Evolutionary conservation across 2,888 invertebrate species (phyloP).

Genomic region (Thymelicus lineola): DNA sequence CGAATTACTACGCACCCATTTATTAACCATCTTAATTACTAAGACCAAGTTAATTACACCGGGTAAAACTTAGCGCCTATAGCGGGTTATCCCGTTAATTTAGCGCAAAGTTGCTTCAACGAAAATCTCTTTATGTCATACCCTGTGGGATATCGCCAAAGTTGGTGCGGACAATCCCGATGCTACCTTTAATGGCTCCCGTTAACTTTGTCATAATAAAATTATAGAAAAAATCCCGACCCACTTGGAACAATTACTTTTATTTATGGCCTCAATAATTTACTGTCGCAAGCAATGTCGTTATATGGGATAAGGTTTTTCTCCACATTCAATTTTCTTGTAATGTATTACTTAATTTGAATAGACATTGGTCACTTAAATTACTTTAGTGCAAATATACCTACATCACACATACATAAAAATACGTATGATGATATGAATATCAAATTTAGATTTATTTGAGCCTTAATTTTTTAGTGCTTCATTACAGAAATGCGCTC

Average conservation of each 20-base stretch:
- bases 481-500: too few species aligned
- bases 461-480: too few species aligned
- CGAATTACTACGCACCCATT: conserved; percentile 79
- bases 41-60: conserved; percentile 79
- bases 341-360: conserved; percentile 49
- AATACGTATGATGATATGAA: too few species aligned
- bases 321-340: conserved; percentile 60
- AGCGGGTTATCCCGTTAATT: conserved; percentile 78
- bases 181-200: conserved; percentile 62
- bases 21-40: conserved; percentile 83
- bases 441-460: too few species aligned
- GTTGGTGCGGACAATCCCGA: conserved; percentile 62
- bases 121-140: conserved; percentile 73
- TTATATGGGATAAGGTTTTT: conserved; percentile 64
- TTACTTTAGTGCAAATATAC: too few species aligned
- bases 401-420: too few species aligned
- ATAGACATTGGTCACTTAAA: conserved; percentile 34
- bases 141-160: conserved; percentile 63
- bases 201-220: conserved; percentile 76
- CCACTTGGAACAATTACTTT: conserved; percentile 76
- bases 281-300: conserved; percentile 69
- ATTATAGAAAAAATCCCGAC: conserved; percentile 75
- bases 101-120: conserved; percentile 64
- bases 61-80: conserved; percentile 79
- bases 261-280: conserved; percentile 79